phyloP scores from a whole-genome alignment of 1,140 invertebrate genomes.

The Tetraneura akinire region DNA sequence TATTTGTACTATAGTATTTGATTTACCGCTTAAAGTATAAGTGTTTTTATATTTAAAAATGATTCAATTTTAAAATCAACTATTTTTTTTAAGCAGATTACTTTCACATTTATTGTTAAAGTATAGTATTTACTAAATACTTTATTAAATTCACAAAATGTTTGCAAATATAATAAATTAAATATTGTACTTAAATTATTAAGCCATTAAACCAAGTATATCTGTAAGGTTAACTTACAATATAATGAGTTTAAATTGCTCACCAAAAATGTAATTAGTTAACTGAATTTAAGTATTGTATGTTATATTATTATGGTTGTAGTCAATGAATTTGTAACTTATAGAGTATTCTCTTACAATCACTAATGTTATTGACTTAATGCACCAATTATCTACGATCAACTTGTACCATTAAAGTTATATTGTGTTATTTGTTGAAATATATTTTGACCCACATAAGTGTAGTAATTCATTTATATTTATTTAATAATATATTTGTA shows the following conservation, averaged over 20 bases:
- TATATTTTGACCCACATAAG: conserved; percentile 10
- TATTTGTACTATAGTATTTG: conserved; percentile 36
- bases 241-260: background rate
- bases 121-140: conserved; percentile 21
- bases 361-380: conserved; percentile 34
- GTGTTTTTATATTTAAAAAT: background rate
- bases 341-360: conserved; percentile 25
- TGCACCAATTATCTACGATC: conserved; percentile 38
- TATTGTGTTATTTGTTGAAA: conserved; percentile 41
- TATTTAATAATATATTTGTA: too few relatives aligned
- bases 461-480: background rate
- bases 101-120: background rate
- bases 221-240: too few relatives aligned
- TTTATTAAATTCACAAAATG: conserved; percentile 1
- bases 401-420: conserved; percentile 15
- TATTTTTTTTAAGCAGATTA: background rate
- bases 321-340: background rate
- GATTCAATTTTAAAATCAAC: background rate
- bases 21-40: conserved; percentile 35
- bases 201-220: background rate
- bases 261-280: conserved; percentile 40
- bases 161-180: background rate
- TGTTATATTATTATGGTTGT: conserved; percentile 28
- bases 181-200: conserved; percentile 17
- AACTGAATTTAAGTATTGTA: conserved; percentile 20